Evolutionary conservation across 2,888 invertebrate species (phyloP), one percentile per base, ranked within the genome.

Genomic region (Branchipolynoe longqiensis): DNA sequence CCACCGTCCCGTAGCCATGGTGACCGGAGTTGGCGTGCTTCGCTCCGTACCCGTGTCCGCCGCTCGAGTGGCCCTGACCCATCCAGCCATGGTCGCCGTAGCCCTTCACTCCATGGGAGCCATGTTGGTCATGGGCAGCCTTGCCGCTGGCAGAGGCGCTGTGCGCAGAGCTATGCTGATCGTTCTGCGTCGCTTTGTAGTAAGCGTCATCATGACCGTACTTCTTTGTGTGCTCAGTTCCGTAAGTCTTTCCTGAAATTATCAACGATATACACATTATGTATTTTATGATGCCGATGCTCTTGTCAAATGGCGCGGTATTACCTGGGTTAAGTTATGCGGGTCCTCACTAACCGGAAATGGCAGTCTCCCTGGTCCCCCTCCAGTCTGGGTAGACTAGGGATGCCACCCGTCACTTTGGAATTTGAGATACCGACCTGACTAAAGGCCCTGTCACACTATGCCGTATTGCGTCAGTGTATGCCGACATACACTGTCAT

Each of bases 201-300:
- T 78, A 78, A 6, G 48, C 78, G 28, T 78, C 78, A 78, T 78
- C 78, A 78, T 78, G 78, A 1, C 78, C 78, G 28, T 78, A 78
- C 78, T 78, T 78, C 78, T 78, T 78, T 25, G 78, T 78, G 78
- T 48, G 48, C 78, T 78, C 78, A 25, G 48, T 78, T 25, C 78
- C 78, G 48, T 78, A 78, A 48, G 78, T 78, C 78, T 78, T 78
- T 41, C 48, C 78, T 78, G 48, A 62, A 62, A 25, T n/a, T n/a
- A n/a, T n/a, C n/a, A n/a, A n/a, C n/a, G n/a, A n/a, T n/a, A n/a
- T n/a, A n/a, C n/a, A n/a, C n/a, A n/a, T n/a, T n/a, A n/a, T n/a
- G n/a, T n/a, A n/a, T n/a, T n/a, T n/a, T n/a, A n/a, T n/a, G n/a
- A n/a, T n/a, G n/a, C n/a, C n/a, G n/a, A n/a, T n/a, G n/a, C n/a